Evolutionary conservation across 2,888 invertebrate species (phyloP).

Genomic region (Rhopalosiphum nymphaeae): DNA sequence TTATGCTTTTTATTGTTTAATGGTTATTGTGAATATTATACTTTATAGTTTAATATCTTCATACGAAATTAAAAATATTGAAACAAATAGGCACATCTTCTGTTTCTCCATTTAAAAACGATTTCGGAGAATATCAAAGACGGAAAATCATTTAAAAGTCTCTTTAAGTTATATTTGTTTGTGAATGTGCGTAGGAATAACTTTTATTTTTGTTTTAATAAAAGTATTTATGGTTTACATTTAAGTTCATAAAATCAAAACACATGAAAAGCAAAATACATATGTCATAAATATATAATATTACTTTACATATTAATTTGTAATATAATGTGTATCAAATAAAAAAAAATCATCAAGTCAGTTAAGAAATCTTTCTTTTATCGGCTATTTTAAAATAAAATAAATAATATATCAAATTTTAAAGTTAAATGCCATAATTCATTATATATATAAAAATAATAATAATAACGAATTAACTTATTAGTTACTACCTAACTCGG

Average conservation of each 20-base stretch:
- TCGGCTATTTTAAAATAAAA: neutral
- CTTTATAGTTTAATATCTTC: neutral
- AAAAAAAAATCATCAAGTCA: neutral
- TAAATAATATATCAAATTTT: neutral
- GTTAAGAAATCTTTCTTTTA: neutral
- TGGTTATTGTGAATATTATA: neutral
- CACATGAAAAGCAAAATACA: neutral
- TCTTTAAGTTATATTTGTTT: neutral
- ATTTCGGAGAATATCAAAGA: neutral
- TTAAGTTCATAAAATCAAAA: neutral
- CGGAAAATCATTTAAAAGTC: neutral
- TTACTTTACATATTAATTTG: neutral
- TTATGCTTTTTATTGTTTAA: neutral
- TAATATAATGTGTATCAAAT: too few relatives aligned
- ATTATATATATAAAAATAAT: neutral
- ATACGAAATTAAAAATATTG: neutral
- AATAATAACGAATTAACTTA: neutral
- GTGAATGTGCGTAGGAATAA: neutral
- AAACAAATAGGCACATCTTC: neutral
- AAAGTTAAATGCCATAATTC: neutral
- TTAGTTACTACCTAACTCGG: neutral
- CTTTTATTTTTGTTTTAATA: neutral
- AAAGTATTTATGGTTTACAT: neutral
- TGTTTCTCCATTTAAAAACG: neutral
- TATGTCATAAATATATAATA: neutral